phyloP scores from a whole-genome alignment of 2,113 vertebrate species.

The Eulemur macaco region DNA sequence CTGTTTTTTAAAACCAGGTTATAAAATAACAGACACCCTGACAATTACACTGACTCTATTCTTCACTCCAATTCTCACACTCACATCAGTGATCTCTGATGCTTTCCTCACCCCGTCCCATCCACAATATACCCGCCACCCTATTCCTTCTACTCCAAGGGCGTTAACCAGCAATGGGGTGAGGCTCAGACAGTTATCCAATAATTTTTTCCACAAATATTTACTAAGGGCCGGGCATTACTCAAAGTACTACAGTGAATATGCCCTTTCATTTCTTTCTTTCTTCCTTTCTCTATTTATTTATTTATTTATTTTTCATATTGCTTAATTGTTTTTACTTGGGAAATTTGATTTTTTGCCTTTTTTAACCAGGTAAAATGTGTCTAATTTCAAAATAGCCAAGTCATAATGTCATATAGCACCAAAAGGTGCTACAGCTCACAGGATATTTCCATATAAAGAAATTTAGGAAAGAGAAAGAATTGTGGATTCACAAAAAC shows the following conservation, averaged over 20 bases:
- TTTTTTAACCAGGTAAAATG: neutral
- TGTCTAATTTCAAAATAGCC: neutral
- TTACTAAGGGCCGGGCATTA: neutral
- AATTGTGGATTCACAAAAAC: neutral
- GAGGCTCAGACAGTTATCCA: neutral
- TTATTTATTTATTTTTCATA: neutral
- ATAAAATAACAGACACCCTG: neutral
- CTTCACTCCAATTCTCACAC: neutral
- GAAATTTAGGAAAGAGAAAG: conserved; percentile 9
- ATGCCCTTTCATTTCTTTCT: too few relatives aligned
- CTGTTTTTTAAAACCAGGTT: neutral
- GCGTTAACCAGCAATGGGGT: neutral
- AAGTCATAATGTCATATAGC: neutral
- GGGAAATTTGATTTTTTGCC: neutral
- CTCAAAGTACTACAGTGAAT: neutral
- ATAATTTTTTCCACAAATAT: neutral
- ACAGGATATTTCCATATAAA: neutral
- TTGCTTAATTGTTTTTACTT: neutral
- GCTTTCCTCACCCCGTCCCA: neutral
- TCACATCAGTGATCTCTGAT: neutral
- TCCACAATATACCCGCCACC: fast-evolving
- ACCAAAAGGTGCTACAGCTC: neutral
- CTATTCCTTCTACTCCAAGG: neutral
- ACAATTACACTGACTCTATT: neutral
- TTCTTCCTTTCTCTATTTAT: neutral